A percentile compares a stretch with the other conserved stretches of the same genome.
Conservation (phyloP, 2,113 vertebrate genomes). For the Tangachromis dhanisi region DNA sequence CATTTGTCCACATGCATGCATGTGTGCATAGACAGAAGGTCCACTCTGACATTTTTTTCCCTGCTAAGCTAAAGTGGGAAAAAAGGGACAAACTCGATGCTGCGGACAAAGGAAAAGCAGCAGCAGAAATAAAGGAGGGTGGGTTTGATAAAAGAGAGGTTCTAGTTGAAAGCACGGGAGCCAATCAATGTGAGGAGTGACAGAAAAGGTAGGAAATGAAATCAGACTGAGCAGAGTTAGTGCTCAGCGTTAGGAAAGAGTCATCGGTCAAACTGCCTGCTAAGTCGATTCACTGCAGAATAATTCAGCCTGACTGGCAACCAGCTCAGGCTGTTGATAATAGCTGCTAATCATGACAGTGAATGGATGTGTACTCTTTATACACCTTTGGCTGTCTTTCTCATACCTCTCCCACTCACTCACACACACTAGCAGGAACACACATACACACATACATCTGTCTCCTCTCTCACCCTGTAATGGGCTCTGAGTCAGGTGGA, state of each 20-base stretch:
- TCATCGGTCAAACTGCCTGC: slow-evolving; percentile 43
- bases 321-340: slow-evolving; percentile 38
- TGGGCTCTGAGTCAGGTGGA: slow-evolving; percentile 63
- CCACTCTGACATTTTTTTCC: slow-evolving; percentile 67
- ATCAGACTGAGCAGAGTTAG: slow-evolving; percentile 45
- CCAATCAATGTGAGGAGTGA: slow-evolving; percentile 54
- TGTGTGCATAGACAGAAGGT: slow-evolving; percentile 3
- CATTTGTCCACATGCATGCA: not conserved
- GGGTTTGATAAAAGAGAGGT: slow-evolving; percentile 26
- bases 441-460: not conserved
- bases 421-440: not conserved
- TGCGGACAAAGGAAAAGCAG: slow-evolving; percentile 3
- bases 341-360: slow-evolving; percentile 50
- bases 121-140: slow-evolving; percentile 10
- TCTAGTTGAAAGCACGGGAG: slow-evolving; percentile 34
- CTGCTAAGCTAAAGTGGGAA: slow-evolving; percentile 20
- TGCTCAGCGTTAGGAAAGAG: slow-evolving; percentile 27
- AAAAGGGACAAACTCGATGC: not conserved
- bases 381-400: slow-evolving; percentile 40
- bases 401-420: not conserved
- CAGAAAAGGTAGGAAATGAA: slow-evolving; percentile 56
- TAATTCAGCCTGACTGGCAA: slow-evolving; percentile 56
- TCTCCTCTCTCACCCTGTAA: slow-evolving; percentile 53
- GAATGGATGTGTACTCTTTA: slow-evolving; percentile 37
- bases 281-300: slow-evolving; percentile 42